Base-by-base conservation (phyloP, 2,888 invertebrate genomes). In the Ommatoiulus sabulosus region DNA sequence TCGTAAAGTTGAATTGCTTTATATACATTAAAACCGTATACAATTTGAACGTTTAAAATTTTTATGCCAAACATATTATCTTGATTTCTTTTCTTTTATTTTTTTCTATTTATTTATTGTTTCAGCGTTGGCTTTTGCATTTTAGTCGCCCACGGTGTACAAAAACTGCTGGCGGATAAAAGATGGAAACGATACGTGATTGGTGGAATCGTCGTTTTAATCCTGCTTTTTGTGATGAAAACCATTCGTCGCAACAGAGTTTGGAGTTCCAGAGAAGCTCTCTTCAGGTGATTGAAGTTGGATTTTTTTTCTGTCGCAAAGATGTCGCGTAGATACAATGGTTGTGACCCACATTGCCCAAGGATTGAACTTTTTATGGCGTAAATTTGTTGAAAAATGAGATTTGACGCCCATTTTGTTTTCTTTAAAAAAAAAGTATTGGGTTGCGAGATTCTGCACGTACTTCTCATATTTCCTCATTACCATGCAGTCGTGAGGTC, bases 51-150 rank as follows among this genome's bases (percentile, higher is more conserved):
- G 35, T 80, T 4, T 1, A 80, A 12, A 35, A 35, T 35, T 80
- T 35, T 20, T 80, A 8, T 6, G 24, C 80, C 80, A 35, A 12
- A 80, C 12, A 35, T 80, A 80, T 80, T 35, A 80, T 80, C 35
- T 80, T 80, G 80, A 80, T 80, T 35, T 80, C 35, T 80, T 80
- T 52, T 80, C 80, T 80, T 80, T 80, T 80, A 8, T 80, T 80
- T 57, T 24, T 80, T 80, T 80, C 80, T 80, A 80, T 80, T 35
- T 80, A 24, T 80, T 87, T 89, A 72, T 88, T 88, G 89, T 91
- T 91, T 87, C 94, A 97, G 97, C 92, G 94, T 97, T 92, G 97
- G 97, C 0, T 95, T 95, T 92, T 96, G 96, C 89, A 93, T 97
- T 87, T 93, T 97, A 89, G 95, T 96, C 46, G 96, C 94, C 0